phyloP scores from a whole-genome alignment of 2,888 invertebrate genomes.

The Sarcophaga variegata region DNA sequence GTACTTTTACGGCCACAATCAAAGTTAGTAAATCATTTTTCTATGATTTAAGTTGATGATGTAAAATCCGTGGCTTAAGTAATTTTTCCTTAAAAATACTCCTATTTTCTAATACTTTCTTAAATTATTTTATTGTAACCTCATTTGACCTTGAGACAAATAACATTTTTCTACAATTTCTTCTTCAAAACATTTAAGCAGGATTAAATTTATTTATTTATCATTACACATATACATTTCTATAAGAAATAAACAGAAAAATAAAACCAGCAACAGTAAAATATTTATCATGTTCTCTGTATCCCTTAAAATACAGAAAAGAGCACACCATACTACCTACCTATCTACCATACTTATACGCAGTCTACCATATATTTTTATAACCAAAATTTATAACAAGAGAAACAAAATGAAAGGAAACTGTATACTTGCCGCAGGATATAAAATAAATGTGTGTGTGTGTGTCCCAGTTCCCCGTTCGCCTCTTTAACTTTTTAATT shows the following conservation, averaged over 20 bases:
- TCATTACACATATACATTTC: background rate
- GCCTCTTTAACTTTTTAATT: background rate
- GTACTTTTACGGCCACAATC: no score
- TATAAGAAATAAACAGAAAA: background rate
- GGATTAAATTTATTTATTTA: background rate
- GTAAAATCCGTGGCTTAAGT: no score
- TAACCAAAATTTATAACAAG: background rate
- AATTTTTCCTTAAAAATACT: no score
- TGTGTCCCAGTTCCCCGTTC: background rate
- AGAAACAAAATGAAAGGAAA: background rate
- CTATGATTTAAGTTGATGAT: no score
- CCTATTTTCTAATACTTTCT: background rate
- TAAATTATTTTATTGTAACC: background rate
- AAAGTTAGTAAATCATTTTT: no score
- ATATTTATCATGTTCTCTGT: background rate
- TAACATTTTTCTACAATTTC: background rate
- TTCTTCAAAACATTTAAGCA: background rate
- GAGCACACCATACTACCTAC: no score
- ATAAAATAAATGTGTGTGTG: background rate
- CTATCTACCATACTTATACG: no score
- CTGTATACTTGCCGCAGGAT: background rate
- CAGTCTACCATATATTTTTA: no score
- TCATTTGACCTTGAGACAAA: background rate
- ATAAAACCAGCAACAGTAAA: background rate
- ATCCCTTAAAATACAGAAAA: background rate